phyloP scores from a whole-genome alignment of 2,113 vertebrate genomes.

The Synodontis membranacea region DNA sequence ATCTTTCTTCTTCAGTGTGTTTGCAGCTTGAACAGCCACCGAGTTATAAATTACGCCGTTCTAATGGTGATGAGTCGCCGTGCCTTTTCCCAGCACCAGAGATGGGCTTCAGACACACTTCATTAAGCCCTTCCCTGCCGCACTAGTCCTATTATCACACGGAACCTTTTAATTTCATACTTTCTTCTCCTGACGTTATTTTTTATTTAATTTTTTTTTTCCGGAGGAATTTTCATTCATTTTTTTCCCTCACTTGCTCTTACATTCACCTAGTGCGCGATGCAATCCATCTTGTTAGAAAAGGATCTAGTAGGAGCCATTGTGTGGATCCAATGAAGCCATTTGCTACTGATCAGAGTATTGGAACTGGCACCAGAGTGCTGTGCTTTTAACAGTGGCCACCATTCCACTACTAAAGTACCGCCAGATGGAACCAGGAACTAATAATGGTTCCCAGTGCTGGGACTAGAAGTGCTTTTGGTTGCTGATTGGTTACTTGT shows the following conservation, averaged over 20 bases:
- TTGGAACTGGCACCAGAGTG: neutral
- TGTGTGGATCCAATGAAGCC: neutral
- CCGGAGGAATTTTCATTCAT: neutral
- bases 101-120: constrained; percentile 73
- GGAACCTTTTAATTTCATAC: constrained; percentile 73
- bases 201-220: no score
- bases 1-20: constrained; percentile 57
- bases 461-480: neutral
- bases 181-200: constrained; percentile 57
- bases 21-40: constrained; percentile 64
- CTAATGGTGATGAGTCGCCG: constrained; percentile 71
- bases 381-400: neutral
- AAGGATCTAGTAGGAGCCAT: neutral
- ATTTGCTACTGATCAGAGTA: neutral
- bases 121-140: constrained; percentile 68
- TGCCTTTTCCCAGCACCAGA: constrained; percentile 67
- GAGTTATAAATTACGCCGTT: constrained; percentile 70
- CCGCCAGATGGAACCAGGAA: neutral
- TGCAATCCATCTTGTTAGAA: constrained; percentile 23
- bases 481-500: neutral
- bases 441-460: neutral
- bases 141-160: constrained; percentile 68
- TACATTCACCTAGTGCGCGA: neutral
- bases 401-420: neutral
- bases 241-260: neutral